Evolutionary conservation across 37 sponge, comb jelly and placozoan species (phyloP).

Genomic region (Amphimedon queenslandica): DNA sequence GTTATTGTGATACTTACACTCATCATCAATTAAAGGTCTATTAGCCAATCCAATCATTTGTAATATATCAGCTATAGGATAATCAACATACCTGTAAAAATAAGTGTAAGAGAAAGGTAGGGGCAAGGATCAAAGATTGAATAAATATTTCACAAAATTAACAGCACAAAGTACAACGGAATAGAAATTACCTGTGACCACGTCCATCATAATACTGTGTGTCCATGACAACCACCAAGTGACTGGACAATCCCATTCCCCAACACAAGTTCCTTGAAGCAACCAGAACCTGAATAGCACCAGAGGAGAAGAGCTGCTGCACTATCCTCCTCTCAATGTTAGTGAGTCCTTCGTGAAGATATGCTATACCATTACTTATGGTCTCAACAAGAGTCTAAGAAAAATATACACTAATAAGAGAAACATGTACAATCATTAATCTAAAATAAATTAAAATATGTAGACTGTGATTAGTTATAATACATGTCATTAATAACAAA

Average conservation of each 20-base stretch:
- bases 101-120: no score
- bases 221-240: slow-evolving; percentile 97
- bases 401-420: no score
- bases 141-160: no score
- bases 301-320: slow-evolving; percentile 85
- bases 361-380: slow-evolving; percentile 87
- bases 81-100: slow-evolving; percentile 91
- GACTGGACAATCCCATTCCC: slow-evolving; percentile 70
- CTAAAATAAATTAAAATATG: no score
- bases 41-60: slow-evolving; percentile 95
- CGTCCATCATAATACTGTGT: slow-evolving; percentile 97
- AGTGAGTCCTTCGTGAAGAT: slow-evolving; percentile 94
- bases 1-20: slow-evolving; percentile 31
- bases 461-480: no score
- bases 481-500: no score
- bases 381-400: slow-evolving; percentile 89
- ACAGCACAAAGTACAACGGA: no score
- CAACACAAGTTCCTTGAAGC: slow-evolving; percentile 84
- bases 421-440: no score
- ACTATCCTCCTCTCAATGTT: slow-evolving; percentile 84
- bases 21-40: slow-evolving; percentile 74
- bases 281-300: slow-evolving; percentile 89
- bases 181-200: slow-evolving; percentile 84
- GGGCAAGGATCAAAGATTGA: no score
- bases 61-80: slow-evolving; percentile 89